Base-by-base conservation (phyloP, 2,888 invertebrate species). In the Acrobasis suavella region DNA sequence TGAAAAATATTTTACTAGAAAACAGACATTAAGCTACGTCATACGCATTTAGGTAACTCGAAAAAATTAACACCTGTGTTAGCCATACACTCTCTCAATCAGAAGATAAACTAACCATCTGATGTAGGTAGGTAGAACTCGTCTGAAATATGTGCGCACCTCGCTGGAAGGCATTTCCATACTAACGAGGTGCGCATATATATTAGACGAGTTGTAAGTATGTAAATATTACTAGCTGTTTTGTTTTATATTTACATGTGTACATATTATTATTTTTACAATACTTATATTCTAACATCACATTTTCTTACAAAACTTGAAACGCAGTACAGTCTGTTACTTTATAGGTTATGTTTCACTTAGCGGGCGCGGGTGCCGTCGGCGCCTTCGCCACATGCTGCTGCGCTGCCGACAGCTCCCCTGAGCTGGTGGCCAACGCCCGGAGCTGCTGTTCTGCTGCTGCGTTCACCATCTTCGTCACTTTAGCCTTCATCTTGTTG, bases 401-500 rank as follows among this genome's bases (percentile, higher is more conserved):
- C 64, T 93, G 92, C 9, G 93, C 93, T 9, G 87, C 93, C 0
- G 92, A 92, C 22, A 94, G 76, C 58, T 93, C 86, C 54, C 93
- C 93, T 3, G 89, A 93, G 16, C 86, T 91, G 22, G 85, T 83
- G 0, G 95, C 95, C 64, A 92, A 81, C 1, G 94, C 91, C 59
- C 96, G 83, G 55, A 96, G 87, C 81, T 96, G 95, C 69, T 94
- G 84, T 79, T 96, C 96, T 59, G 94, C 94, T 2, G 94, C 92
- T 74, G 94, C 94, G 76, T 96, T 96, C n/a, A 96, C 94, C 77
- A 94, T 94, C 83, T 95, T 95, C 8, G 95, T 93, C 14, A 96
- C 94, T 62, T 93, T 92, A 67, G 93, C 93, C 74, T 95, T 96
- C 78, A 96, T 87, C 74, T 95, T 95, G 70, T 93, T 93, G 0